Evolutionary conservation across 2,888 invertebrate genomes (phyloP).

Genomic region (Cryptops parisi): DNA sequence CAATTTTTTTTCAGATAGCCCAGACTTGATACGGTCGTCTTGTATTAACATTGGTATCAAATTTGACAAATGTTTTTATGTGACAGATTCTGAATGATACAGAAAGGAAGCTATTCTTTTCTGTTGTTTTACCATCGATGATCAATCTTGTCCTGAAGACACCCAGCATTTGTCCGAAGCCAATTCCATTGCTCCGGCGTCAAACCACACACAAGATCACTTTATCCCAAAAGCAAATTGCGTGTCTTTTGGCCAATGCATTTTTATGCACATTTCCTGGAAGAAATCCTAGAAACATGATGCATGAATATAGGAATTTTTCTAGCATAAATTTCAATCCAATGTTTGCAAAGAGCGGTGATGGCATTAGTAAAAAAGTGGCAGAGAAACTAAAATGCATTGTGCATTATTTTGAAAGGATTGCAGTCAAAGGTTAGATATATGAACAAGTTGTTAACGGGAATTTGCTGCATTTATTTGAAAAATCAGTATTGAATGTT

Average conservation of each 20-base stretch:
- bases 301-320: constrained; percentile 53
- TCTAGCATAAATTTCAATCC: constrained; percentile 79
- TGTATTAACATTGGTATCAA: too few relatives aligned
- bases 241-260: constrained; percentile 77
- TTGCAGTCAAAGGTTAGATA: constrained; percentile 43
- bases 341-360: constrained; percentile 45
- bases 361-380: constrained; percentile 21
- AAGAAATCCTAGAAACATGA: constrained; percentile 31
- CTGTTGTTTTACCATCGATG: constrained; percentile 54
- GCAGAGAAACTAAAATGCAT: constrained; percentile 79
- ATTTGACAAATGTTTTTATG: neutral
- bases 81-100: constrained; percentile 15
- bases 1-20: too few relatives aligned
- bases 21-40: too few relatives aligned
- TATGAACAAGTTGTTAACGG: neutral
- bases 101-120: constrained; percentile 26
- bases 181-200: constrained; percentile 65
- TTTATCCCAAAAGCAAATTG: constrained; percentile 52
- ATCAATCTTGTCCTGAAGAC: constrained; percentile 59
- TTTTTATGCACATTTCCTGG: constrained; percentile 91
- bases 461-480: neutral
- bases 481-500: neutral
- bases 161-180: constrained; percentile 57
- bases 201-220: constrained; percentile 40
- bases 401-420: constrained; percentile 71